Percentiles rank a stretch among this genome's conserved stretches.
Evolutionary conservation across 2,888 invertebrate species (phyloP).

Genomic region (Caenorhabditis sinica): DNA sequence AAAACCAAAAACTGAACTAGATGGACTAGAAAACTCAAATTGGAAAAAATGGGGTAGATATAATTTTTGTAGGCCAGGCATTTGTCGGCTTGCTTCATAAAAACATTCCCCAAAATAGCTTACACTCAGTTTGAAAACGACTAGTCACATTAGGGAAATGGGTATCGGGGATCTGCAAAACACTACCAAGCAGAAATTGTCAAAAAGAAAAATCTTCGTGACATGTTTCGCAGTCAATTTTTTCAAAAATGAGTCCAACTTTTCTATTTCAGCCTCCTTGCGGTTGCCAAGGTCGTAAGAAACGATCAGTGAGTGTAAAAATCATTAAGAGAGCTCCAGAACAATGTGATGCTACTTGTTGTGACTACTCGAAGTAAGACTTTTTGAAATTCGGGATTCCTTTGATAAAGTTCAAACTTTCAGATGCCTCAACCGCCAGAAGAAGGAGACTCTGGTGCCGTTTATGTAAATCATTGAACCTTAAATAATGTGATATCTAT

Average conservation of each 20-base stretch:
- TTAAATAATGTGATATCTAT: neutral
- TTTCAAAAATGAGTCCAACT: neutral
- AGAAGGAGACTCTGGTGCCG: conserved; percentile 50
- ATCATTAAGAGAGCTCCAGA: conserved; percentile 38
- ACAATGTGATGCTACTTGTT: conserved; percentile 56
- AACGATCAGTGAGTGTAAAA: conserved; percentile 37
- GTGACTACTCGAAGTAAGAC: conserved; percentile 54
- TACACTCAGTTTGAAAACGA: too few relatives aligned
- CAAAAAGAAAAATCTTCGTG: too few relatives aligned
- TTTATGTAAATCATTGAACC: conserved; percentile 26
- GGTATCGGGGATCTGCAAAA: too few relatives aligned
- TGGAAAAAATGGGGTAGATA: too few relatives aligned
- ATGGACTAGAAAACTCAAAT: too few relatives aligned
- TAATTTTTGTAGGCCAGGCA: too few relatives aligned
- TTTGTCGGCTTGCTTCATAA: too few relatives aligned
- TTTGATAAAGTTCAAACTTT: neutral
- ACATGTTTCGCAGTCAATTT: neutral
- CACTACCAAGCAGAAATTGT: too few relatives aligned
- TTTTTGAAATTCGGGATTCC: neutral
- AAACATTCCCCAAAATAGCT: too few relatives aligned
- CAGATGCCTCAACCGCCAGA: conserved; percentile 49
- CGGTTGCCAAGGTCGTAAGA: conserved; percentile 44
- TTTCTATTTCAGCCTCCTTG: conserved; percentile 37
- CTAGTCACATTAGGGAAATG: too few relatives aligned
- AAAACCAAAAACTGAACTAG: too few relatives aligned